A percentile compares a stretch with the other conserved stretches of the same genome.
Conservation (phyloP, 1,140 invertebrate species). For the Calephelis virginiensis region DNA sequence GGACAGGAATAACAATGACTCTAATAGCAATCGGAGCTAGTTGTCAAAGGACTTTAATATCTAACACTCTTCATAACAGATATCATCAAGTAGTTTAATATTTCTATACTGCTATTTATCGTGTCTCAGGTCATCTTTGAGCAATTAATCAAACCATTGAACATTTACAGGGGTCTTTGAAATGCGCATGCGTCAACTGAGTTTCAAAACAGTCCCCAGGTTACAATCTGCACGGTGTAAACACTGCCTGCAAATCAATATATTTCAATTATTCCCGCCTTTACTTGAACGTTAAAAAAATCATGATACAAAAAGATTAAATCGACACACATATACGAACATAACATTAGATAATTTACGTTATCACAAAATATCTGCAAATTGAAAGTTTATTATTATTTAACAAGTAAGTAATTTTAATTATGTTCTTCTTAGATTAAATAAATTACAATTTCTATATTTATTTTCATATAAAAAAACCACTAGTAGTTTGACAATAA, state of each 20-base stretch:
- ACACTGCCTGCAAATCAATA: conserved; percentile 50
- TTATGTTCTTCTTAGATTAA: no score
- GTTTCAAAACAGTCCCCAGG: conserved; percentile 29
- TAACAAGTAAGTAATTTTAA: background rate
- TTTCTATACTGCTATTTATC: no score
- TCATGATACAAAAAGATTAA: background rate
- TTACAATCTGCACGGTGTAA: conserved; percentile 40
- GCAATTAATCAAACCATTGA: background rate
- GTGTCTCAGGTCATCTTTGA: background rate
- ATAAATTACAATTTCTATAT: background rate
- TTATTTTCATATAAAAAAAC: background rate
- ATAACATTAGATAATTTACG: no score
- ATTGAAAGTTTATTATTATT: background rate
- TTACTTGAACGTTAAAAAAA: conserved; percentile 12
- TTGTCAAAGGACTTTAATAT: no score
- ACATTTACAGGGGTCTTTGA: background rate
- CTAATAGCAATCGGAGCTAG: no score
- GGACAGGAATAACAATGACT: no score
- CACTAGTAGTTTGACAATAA: conserved; percentile 32
- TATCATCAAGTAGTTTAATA: no score
- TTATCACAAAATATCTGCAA: no score
- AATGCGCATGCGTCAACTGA: conserved; percentile 12
- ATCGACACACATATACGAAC: background rate
- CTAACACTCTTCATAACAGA: no score
- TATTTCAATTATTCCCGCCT: conserved; percentile 57